Evolutionary conservation across 2,113 vertebrate genomes (phyloP).

Genomic region (Eolophus roseicapilla): DNA sequence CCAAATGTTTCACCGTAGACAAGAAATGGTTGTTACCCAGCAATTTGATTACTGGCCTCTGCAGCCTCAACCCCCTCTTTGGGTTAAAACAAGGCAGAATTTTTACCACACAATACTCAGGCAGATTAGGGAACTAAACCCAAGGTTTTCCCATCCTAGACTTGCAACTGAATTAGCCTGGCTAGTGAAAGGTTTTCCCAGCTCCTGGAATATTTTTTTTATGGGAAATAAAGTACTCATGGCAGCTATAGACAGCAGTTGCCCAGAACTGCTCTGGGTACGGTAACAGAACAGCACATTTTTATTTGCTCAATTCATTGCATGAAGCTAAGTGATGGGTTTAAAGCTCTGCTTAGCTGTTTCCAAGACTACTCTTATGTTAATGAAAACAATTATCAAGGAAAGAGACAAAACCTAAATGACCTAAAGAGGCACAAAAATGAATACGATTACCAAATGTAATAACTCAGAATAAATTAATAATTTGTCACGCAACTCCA

Average conservation of each 20-base stretch:
- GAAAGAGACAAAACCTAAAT: not conserved
- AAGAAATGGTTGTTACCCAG: not conserved
- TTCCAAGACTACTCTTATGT: conserved; percentile 33
- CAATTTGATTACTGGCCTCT: not conserved
- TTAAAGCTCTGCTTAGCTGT: not conserved
- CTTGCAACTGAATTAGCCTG: not conserved
- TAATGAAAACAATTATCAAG: not conserved
- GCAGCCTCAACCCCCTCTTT: not conserved
- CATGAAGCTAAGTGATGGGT: not conserved
- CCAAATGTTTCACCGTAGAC: not conserved
- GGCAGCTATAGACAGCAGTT: not conserved
- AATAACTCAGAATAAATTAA: not conserved
- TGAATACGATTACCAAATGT: not conserved
- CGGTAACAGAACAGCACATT: not conserved
- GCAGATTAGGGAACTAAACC: not conserved
- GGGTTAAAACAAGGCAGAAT: not conserved
- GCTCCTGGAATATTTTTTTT: not conserved
- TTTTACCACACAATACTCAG: fast-evolving
- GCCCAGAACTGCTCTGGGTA: not conserved
- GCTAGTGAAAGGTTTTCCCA: not conserved
- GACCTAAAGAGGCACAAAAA: not conserved
- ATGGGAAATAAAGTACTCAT: not conserved
- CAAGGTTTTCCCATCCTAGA: not conserved
- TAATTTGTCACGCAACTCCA: not conserved
- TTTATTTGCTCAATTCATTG: not conserved